These are phyloP conservation scores for Vicugna pacos DNA, from an alignment of 2,113 vertebrate genomes.

Conservation along the genomic window DNA sequence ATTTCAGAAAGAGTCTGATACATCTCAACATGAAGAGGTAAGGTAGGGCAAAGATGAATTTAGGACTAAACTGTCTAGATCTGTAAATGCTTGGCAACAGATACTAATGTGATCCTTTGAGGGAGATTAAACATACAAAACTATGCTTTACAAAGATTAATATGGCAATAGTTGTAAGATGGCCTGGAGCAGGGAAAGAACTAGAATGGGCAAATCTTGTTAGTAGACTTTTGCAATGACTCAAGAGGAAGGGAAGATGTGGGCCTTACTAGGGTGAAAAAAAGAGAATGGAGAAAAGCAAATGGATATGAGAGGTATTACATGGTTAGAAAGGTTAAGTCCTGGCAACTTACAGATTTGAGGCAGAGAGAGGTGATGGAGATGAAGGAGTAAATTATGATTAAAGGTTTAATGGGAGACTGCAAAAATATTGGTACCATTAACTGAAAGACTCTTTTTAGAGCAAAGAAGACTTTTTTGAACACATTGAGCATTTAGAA, in stretches of 20 bases:
- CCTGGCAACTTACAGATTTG: background rate
- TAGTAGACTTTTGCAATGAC: background rate
- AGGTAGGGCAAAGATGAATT: background rate
- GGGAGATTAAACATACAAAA: background rate
- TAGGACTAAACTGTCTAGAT: background rate
- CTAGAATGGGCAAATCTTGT: background rate
- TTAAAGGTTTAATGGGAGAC: slow-evolving; percentile 27
- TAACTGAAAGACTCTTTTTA: slow-evolving; percentile 8
- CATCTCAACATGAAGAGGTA: background rate
- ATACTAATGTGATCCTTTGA: background rate
- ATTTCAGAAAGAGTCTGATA: background rate
- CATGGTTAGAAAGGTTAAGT: background rate
- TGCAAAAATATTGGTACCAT: background rate
- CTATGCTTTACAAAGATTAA: background rate
- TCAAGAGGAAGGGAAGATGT: background rate
- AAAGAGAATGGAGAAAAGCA: background rate
- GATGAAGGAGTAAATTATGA: slow-evolving; percentile 34
- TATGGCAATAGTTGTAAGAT: background rate
- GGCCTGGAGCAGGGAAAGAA: background rate
- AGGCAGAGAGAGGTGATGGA: background rate
- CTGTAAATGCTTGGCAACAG: background rate
- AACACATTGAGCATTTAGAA: background rate
- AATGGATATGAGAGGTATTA: slow-evolving; percentile 5
- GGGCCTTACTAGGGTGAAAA: background rate
- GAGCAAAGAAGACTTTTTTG: slow-evolving; percentile 43